These are phyloP conservation scores for Karalla daura DNA, from an alignment of 2,797 vertebrate genomes.

Conservation along the genomic window DNA sequence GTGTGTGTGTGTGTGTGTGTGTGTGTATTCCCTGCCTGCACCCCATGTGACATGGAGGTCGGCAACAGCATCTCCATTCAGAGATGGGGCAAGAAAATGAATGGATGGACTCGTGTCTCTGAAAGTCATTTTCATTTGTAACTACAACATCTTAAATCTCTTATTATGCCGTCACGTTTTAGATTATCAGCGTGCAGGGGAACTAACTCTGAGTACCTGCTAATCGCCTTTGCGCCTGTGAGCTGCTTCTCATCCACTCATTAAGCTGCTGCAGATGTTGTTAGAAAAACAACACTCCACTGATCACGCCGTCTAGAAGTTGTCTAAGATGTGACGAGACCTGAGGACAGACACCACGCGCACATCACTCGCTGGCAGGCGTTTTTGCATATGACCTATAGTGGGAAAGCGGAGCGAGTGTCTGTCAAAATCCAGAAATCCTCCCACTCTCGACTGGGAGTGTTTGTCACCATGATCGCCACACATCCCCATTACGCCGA, in stretches of 20 bases:
- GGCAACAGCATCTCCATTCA: too few relatives aligned
- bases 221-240: background rate
- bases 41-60: too few relatives aligned
- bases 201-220: background rate
- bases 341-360: background rate
- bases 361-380: background rate
- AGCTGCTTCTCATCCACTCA: background rate
- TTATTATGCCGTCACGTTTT: too few relatives aligned
- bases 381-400: too few relatives aligned
- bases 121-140: too few relatives aligned
- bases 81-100: too few relatives aligned
- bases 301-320: background rate
- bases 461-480: background rate
- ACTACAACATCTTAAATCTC: too few relatives aligned
- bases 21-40: too few relatives aligned
- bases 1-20: too few relatives aligned
- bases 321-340: background rate
- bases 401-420: background rate
- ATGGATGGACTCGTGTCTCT: too few relatives aligned
- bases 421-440: background rate
- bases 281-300: background rate
- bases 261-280: background rate
- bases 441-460: background rate
- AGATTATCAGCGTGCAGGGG: background rate
- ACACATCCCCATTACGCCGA: background rate